Conservation (phyloP, 92 coral and sea anemone species). For the Phenganax stokvisi region DNA sequence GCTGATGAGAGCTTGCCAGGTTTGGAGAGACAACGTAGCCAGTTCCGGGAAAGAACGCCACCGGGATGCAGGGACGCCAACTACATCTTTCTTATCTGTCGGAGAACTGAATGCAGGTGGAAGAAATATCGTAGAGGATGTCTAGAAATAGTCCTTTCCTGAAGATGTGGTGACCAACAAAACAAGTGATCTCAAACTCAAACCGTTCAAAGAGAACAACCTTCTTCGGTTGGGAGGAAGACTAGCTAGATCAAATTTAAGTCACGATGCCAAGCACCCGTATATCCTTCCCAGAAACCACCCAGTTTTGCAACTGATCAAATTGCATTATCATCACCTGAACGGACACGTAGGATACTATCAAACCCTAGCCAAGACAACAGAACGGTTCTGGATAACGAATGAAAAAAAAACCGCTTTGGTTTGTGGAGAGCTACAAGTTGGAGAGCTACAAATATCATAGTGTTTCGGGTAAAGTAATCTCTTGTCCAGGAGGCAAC, state of each 20-base stretch:
- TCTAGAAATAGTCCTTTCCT: background rate
- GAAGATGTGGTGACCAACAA: background rate
- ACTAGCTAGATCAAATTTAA: background rate
- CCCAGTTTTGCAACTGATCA: background rate
- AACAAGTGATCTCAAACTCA: background rate
- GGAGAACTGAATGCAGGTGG: background rate
- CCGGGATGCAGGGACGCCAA: background rate
- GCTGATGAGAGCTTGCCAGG: background rate
- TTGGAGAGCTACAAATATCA: too few relatives aligned
- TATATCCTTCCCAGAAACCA: background rate
- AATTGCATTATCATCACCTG: background rate
- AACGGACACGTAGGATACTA: slow-evolving; percentile 17
- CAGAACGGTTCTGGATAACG: slow-evolving; percentile 18
- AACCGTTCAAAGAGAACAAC: background rate
- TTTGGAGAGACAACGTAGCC: background rate
- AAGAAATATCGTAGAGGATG: background rate
- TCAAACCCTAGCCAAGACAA: slow-evolving; percentile 9
- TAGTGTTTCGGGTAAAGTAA: too few relatives aligned
- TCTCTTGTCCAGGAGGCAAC: too few relatives aligned
- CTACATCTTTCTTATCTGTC: background rate
- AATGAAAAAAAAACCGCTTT: background rate
- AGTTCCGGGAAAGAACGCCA: too few relatives aligned
- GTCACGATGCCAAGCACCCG: slow-evolving; percentile 6
- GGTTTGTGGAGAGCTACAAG: too few relatives aligned
- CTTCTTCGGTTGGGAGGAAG: slow-evolving; percentile 13